Base-by-base conservation (phyloP, 2,113 vertebrate genomes). In the Indicator indicator region DNA sequence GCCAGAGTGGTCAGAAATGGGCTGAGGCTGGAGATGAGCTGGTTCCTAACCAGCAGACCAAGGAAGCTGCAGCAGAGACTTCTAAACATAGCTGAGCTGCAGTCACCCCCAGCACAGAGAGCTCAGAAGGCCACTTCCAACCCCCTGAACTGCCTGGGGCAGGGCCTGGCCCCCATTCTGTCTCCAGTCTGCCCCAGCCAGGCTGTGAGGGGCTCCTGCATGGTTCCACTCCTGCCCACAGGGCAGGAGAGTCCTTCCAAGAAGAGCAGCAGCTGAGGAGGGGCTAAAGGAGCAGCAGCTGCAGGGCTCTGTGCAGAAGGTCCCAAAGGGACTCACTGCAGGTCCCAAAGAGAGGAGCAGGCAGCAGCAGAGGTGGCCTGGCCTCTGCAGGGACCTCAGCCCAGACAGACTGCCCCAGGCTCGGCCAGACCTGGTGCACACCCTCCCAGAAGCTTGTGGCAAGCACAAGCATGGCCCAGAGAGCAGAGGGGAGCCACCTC, bases 1-100 rank as follows among this genome's bases (percentile, higher is more conserved):
- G 27, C 67, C 30, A 76, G 91, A 96, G 93, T 73, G 78, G 96
- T 83, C 93, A 96, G 93, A 89, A 96, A 95, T 93, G 80, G 93
- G 92, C 94, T 94, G 94, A 91, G 90, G 92, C 95, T 96, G 93
- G 92, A 91, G 94, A 89, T 70, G 88, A 93, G 78, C 60, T 1
- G 46, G 89, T 88, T 96, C 89, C 74, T 91, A 67, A 91, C 82
- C 55, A 89, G 71, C 27, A 91, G 95, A 91, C 73, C 68, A 91
- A 89, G 92, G 83, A 93, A 93, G 88, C 88, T 86, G 92, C 90
- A 93, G 44, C 75, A 73, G 93, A 52, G 70, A 36, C 89, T 78
- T 62, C 85, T 87, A 89, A 96, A 94, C 76, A 95, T 73, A 95
- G 95, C 90, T 23, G 48, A 16, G 48, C 48, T 48, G 20, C 20